Percentiles rank a stretch among this genome's conserved stretches.
phyloP scores from a whole-genome alignment of 2,888 invertebrate genomes.

The Nudaria mundana region DNA sequence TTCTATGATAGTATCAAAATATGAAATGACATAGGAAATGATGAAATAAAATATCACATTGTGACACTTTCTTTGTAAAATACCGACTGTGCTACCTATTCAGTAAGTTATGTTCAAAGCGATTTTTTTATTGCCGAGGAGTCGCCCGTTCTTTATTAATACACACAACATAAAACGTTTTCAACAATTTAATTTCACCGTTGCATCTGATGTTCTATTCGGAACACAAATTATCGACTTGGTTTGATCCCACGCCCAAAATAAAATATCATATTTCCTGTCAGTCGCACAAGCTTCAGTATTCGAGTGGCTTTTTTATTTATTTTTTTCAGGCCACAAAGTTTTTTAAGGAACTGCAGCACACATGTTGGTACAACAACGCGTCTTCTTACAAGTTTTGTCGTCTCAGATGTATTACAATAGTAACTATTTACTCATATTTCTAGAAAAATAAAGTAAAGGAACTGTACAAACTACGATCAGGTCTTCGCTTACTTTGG shows the following conservation, averaged over 20 bases:
- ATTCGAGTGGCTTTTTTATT: constrained; percentile 67
- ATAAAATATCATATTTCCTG: constrained; percentile 82
- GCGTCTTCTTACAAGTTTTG: constrained; percentile 53
- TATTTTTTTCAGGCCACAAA: constrained; percentile 57
- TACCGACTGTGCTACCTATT: constrained; percentile 31
- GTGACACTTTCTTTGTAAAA: constrained; percentile 44
- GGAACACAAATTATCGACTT: constrained; percentile 76
- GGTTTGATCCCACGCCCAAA: constrained; percentile 80
- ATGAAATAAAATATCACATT: constrained; percentile 25
- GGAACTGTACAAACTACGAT: background rate
- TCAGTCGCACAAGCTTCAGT: constrained; percentile 71
- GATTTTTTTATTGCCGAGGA: constrained; percentile 47
- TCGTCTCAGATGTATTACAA: constrained; percentile 26
- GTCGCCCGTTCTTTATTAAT: constrained; percentile 52
- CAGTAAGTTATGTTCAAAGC: constrained; percentile 41
- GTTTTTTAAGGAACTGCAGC: constrained; percentile 75
- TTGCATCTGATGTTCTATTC: constrained; percentile 69
- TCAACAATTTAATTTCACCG: constrained; percentile 69
- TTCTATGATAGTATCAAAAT: constrained; percentile 10
- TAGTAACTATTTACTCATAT: background rate
- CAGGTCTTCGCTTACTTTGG: background rate
- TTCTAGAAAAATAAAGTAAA: background rate
- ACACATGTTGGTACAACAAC: constrained; percentile 77
- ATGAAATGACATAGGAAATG: too few relatives aligned
- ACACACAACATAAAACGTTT: constrained; percentile 57